Evolutionary conservation across 2,888 invertebrate species (phyloP), one percentile per base, ranked within the genome.

Genomic region (Anorthoa munda): DNA sequence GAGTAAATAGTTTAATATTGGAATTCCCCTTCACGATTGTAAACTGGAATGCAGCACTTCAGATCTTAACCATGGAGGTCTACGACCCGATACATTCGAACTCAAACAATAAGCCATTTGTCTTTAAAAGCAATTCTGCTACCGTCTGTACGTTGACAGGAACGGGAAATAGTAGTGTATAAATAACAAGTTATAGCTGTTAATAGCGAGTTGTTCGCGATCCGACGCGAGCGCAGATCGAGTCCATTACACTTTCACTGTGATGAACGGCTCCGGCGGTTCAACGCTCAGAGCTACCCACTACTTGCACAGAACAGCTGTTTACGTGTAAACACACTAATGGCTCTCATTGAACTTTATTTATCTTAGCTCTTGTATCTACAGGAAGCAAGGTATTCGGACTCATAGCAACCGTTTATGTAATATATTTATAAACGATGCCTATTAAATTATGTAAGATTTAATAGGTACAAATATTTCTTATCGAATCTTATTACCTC

Each of bases 231-330:
- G 73, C 76, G 72, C 71, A 87, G 82, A 86, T 87, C 83, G 77
- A 79, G 83, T 69, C 75, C 74, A 87, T 82, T 85, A 80, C 81
- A 86, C 86, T 86, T 86, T 86, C 86, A 87, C 86, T 87, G 72
- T 83, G 80, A 87, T 80, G 80, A 75, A 77, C 82, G 66, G 39
- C 39, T 9, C 39, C 9, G 39, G 66, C 77, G 59, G 91, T 91
- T 91, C 91, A 90, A 90, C 82, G 91, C 85, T 89, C 91, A 91
- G 84, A 79, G 75, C 82, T 88, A 88, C 87, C 86, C 82, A 80
- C 88, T 82, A 82, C 86, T 78, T 46, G 72, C 73, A 60, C 67
- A 72, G 53, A 77, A 82, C 84, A 87, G 82, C 86, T 84, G 86
- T 82, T 87, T 66, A 67, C 63, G 26, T 51, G 72, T 82, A 75